Evolutionary conservation across 2,797 vertebrate species (phyloP).

Genomic region (Mormyrus hasselquistii): DNA sequence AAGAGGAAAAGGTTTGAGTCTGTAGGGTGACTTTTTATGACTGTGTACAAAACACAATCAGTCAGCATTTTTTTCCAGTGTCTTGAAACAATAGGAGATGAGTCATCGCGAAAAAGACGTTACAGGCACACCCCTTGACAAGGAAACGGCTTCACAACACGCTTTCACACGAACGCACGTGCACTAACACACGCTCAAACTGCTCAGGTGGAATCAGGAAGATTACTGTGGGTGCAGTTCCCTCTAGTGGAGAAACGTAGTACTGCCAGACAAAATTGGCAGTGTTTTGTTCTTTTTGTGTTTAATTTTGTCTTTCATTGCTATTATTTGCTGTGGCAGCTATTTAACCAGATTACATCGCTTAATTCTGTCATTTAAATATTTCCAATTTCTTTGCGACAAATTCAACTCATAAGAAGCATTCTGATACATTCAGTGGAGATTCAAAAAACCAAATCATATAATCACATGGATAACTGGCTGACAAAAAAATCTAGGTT

Average conservation of each 20-base stretch:
- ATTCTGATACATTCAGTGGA: not conserved
- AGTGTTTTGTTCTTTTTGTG: not conserved
- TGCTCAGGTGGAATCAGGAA: not conserved
- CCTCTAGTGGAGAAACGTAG: not conserved
- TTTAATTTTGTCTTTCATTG: not conserved
- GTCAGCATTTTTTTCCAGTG: not conserved
- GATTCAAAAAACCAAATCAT: not conserved
- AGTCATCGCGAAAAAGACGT: conserved; percentile 7
- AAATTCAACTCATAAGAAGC: not conserved
- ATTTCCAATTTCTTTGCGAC: not conserved
- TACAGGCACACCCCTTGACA: not conserved
- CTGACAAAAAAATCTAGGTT: not conserved
- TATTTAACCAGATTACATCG: not conserved
- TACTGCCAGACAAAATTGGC: not conserved
- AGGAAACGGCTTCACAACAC: not conserved
- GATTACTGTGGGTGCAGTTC: not conserved
- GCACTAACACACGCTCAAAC: not conserved
- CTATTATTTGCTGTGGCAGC: not conserved
- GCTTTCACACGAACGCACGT: not conserved
- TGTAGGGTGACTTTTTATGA: not conserved
- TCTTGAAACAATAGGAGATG: conserved; percentile 2
- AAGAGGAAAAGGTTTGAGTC: not conserved
- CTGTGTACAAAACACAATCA: not conserved
- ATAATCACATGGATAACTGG: not conserved
- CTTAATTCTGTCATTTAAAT: not conserved